Percentiles rank a stretch among this genome's conserved stretches.
Evolutionary conservation across 2,113 vertebrate genomes (phyloP).

Genomic region (Oreotrochilus melanogaster): DNA sequence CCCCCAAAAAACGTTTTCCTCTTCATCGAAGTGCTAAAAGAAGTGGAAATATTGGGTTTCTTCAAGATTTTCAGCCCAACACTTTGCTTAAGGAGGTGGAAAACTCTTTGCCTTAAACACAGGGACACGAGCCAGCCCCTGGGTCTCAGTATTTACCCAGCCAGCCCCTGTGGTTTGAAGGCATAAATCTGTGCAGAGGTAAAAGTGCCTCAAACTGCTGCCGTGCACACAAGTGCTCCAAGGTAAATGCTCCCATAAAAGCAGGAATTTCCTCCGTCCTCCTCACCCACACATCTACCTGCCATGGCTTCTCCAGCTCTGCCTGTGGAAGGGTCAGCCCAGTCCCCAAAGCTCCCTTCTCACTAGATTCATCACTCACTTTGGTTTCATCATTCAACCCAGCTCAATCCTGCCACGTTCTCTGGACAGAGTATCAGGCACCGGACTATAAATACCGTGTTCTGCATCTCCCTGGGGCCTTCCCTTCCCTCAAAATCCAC

Average conservation of each 20-base stretch:
- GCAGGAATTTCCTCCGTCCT: background rate
- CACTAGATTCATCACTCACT: fast-evolving
- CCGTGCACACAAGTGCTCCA: background rate
- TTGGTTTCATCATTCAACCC: fast-evolving
- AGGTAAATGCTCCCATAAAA: background rate
- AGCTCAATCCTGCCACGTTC: background rate
- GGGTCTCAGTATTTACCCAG: background rate
- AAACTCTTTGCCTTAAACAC: background rate
- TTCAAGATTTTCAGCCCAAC: background rate
- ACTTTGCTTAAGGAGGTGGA: background rate
- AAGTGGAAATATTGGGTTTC: background rate
- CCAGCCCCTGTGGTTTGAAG: background rate
- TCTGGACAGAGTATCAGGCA: fast-evolving
- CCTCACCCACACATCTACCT: background rate
- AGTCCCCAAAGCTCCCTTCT: background rate
- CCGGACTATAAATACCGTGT: background rate
- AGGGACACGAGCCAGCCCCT: fast-evolving
- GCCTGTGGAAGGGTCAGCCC: background rate
- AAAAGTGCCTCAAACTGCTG: background rate
- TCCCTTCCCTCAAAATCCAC: background rate
- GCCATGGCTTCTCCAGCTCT: background rate
- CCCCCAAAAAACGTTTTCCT: background rate
- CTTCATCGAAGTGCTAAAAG: background rate
- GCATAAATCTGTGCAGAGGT: background rate
- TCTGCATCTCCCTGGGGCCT: background rate